These are phyloP conservation scores for Cephus spinipes DNA, from an alignment of 2,888 invertebrate species.

Conservation along the genomic window DNA sequence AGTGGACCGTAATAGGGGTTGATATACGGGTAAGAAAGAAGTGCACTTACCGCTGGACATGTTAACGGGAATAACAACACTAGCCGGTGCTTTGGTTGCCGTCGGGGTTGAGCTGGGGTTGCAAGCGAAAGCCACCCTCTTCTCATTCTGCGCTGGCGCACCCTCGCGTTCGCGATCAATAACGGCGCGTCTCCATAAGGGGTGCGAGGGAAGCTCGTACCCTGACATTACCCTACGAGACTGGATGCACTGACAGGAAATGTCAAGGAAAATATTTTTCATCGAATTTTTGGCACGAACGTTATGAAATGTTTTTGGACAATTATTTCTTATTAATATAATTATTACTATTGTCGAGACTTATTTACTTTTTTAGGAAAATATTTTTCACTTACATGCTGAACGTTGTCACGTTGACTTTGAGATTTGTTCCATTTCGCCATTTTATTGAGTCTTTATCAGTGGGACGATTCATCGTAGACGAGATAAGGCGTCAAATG, in stretches of 20 bases:
- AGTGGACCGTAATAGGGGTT: neutral
- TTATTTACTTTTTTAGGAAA: neutral
- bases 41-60: conserved; percentile 58
- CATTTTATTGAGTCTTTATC: neutral
- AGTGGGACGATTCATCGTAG: neutral
- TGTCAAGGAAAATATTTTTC: neutral
- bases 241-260: neutral
- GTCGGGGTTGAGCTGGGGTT: conserved; percentile 28
- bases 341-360: neutral
- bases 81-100: conserved; percentile 27
- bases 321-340: neutral
- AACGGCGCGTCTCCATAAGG: conserved; percentile 1
- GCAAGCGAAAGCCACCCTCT: conserved; percentile 3
- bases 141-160: conserved; percentile 46
- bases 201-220: neutral
- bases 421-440: neutral
- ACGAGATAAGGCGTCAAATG: neutral
- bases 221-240: conserved; percentile 2
- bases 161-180: conserved; percentile 27
- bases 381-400: neutral
- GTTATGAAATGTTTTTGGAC: neutral
- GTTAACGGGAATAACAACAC: conserved; percentile 41
- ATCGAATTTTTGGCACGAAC: neutral
- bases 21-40: neutral
- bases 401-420: neutral